Conservation (phyloP, 2,888 invertebrate genomes). For the Melikaiella ostensackeni region DNA sequence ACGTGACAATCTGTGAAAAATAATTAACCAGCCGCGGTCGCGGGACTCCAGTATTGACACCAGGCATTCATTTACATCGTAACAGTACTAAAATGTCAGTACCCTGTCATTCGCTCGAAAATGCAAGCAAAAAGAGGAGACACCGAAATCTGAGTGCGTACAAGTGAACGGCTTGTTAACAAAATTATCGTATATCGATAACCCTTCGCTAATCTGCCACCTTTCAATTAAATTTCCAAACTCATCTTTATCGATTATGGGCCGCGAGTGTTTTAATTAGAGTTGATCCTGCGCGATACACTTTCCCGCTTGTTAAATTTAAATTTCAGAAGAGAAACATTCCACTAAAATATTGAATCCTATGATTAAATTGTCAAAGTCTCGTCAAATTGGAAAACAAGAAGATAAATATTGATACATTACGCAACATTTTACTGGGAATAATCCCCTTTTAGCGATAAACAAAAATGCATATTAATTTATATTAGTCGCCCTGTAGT, state of each 20-base stretch:
- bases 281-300: constrained; percentile 16
- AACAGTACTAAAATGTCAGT: constrained; percentile 65
- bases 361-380: neutral
- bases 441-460: too few relatives aligned
- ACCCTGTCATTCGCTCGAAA: constrained; percentile 61
- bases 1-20: constrained; percentile 56
- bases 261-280: constrained; percentile 25
- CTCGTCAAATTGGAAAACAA: neutral
- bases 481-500: neutral
- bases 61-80: constrained; percentile 65
- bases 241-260: constrained; percentile 39
- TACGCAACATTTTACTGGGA: too few relatives aligned
- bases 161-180: constrained; percentile 58
- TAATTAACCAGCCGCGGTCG: constrained; percentile 58
- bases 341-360: neutral
- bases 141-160: constrained; percentile 45
- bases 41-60: constrained; percentile 56
- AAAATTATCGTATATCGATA: constrained; percentile 69
- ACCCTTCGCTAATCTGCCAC: constrained; percentile 46
- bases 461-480: neutral
- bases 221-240: constrained; percentile 39
- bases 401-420: neutral
- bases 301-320: constrained; percentile 9
- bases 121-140: constrained; percentile 44
- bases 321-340: neutral